Base-by-base conservation (phyloP, 2,113 vertebrate species). In the Paracyprichromis sp. region DNA sequence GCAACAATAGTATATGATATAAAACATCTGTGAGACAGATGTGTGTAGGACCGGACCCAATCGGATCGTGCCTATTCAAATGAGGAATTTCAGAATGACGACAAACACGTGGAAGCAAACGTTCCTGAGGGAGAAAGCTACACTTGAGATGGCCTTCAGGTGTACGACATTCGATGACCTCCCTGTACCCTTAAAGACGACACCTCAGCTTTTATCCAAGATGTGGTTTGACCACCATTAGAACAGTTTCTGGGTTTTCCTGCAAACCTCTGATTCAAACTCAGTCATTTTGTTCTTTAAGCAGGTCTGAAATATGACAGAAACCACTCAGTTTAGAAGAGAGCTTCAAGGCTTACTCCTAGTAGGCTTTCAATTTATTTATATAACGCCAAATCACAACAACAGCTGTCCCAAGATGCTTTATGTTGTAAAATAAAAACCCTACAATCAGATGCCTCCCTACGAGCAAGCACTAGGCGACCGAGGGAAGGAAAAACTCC, bases 401-500 rank as follows among this genome's bases (percentile, higher is more conserved):
- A 63, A 7, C 9, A 12, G 59, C 17, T 63, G 0, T 31, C 59
- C 59, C 31, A n/a, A 36, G 17, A n/a, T 36, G 31, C 17, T 63
- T 63, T 36, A 36, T 36, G 31, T 36, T 66, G 17, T n/a, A n/a
- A 66, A 66, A 5, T 36, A 66, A 66, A 63, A 66, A 5, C 31
- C 31, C 31, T 66, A 63, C 6, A 12, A 36, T 66, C 61, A 66
- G 31, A 63, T 63, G 61, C 61, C 61, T 29, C 2, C 61, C 4
- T 1, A n/a, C 8, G 61, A 36, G 61, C 6, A 66, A 66, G 31
- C 61, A 66, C 61, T 66, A 36, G 17, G 31, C 0, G 17, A 63
- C 31, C 0, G 1, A 36, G 61, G 61, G 31, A 66, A 66, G 31
- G 17, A 66, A 66, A 66, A 66, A n/a, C 0, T 0, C 17, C 31